Evolutionary conservation across 2,888 invertebrate species (phyloP).

Genomic region (Eustalomyia histrio): DNA sequence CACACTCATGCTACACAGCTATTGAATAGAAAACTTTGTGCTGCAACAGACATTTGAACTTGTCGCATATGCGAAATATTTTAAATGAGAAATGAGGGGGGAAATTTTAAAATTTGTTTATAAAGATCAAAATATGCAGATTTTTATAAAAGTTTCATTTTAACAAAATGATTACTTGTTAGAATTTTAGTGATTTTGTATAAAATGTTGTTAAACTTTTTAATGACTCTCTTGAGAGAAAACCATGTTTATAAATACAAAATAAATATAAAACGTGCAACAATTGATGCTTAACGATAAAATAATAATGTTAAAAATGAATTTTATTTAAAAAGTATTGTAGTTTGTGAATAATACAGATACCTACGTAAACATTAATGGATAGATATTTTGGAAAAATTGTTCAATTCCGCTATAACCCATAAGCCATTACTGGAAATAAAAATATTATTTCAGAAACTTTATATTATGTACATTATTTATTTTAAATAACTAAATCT

Average conservation of each 20-base stretch:
- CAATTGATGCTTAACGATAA: background rate
- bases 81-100: background rate
- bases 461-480: too few relatives aligned
- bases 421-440: too few relatives aligned
- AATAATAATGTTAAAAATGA: background rate
- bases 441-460: too few relatives aligned
- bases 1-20: background rate
- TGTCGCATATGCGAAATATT: background rate
- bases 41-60: conserved; percentile 2
- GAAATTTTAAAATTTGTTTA: background rate
- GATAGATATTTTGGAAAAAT: too few relatives aligned
- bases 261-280: background rate
- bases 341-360: too few relatives aligned
- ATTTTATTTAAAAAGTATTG: too few relatives aligned
- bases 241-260: background rate
- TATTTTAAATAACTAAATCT: too few relatives aligned
- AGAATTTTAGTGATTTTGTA: background rate
- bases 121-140: conserved; percentile 5
- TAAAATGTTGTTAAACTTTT: background rate
- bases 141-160: background rate
- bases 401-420: too few relatives aligned
- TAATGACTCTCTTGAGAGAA: background rate
- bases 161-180: background rate
- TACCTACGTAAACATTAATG: too few relatives aligned
- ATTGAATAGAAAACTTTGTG: background rate